Conservation (phyloP, 2,113 vertebrate species). For the Struthidea cinerea region DNA sequence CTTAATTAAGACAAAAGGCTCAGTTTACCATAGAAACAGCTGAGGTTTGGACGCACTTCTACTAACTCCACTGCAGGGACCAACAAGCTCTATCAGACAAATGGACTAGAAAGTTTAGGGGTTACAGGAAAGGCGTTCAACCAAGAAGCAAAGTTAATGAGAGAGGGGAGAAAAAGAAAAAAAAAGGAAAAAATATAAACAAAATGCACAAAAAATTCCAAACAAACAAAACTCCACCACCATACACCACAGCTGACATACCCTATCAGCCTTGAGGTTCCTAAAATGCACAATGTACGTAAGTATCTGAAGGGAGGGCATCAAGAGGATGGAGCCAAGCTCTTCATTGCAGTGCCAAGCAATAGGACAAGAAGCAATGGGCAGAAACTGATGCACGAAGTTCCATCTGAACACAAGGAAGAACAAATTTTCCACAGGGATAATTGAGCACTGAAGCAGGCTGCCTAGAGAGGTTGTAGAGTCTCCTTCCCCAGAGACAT, state of each 20-base stretch:
- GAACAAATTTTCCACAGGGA: background rate
- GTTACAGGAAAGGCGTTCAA: background rate
- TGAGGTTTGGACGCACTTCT: background rate
- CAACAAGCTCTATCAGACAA: background rate
- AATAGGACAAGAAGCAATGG: background rate
- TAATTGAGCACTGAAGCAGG: background rate
- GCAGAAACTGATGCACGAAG: background rate
- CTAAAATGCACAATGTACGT: background rate
- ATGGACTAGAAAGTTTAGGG: background rate
- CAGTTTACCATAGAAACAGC: background rate
- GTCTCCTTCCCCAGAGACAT: background rate
- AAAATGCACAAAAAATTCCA: fast-evolving
- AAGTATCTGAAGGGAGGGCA: background rate
- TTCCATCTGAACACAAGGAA: background rate
- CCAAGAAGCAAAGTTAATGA: background rate
- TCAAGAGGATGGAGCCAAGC: background rate
- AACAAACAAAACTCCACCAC: fast-evolving
- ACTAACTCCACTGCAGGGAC: background rate
- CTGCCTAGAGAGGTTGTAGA: background rate
- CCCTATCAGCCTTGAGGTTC: background rate
- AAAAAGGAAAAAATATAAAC: background rate
- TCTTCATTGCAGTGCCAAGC: fast-evolving
- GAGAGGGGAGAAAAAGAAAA: background rate
- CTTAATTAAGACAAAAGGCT: background rate
- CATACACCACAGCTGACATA: background rate